Conservation (phyloP, 1,140 invertebrate genomes). For the roundworm (Caenorhabditis elegans) region DNA sequence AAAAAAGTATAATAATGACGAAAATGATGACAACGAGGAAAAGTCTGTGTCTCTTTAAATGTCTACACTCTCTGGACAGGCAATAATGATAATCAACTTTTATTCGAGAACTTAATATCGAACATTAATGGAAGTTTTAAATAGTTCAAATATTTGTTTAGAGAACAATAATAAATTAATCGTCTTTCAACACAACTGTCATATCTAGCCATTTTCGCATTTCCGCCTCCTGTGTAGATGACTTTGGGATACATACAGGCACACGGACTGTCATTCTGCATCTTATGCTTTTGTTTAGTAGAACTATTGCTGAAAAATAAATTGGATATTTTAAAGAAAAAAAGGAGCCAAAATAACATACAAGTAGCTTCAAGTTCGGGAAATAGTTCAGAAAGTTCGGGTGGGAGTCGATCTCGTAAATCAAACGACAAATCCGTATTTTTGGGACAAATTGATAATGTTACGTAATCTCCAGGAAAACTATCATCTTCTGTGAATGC, state of each 20-base stretch:
- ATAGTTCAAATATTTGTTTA: too few species aligned
- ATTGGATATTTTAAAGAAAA: too few species aligned
- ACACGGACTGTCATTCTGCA: background rate
- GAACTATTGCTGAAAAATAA: background rate
- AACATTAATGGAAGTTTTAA: too few species aligned
- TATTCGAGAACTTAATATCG: too few species aligned
- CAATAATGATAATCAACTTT: too few species aligned
- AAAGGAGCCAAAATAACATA: too few species aligned
- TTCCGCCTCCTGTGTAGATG: background rate
- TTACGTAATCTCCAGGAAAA: background rate
- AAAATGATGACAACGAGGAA: too few species aligned
- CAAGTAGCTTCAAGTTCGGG: background rate
- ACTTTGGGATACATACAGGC: background rate
- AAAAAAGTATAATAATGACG: too few species aligned
- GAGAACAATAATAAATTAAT: too few species aligned
- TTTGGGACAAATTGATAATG: background rate
- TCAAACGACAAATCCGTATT: background rate
- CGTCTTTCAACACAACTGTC: background rate
- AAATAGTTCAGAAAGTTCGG: background rate
- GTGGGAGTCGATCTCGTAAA: background rate
- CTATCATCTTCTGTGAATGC: background rate
- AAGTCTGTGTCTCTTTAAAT: too few species aligned
- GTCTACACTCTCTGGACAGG: too few species aligned
- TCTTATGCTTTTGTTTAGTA: background rate
- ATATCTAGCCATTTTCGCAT: background rate